Evolutionary conservation across 2,797 vertebrate genomes (phyloP).

Genomic region (Pseudochirops cupreus): DNA sequence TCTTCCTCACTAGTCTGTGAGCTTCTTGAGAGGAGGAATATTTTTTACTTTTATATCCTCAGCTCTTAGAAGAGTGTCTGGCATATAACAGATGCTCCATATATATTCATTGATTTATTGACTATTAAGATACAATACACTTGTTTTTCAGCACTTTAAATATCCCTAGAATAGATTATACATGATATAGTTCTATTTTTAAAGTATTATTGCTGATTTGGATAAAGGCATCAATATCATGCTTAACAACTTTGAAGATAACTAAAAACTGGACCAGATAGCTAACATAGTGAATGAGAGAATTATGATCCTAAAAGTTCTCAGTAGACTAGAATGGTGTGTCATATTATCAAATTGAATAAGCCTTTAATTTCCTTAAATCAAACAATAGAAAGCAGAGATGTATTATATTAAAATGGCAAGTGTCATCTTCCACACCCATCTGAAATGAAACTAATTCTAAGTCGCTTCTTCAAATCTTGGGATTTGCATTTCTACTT

Average conservation of each 20-base stretch:
- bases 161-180: neutral
- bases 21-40: neutral
- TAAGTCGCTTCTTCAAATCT: neutral
- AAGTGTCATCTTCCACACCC: neutral
- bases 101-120: too few species aligned
- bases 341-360: neutral
- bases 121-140: neutral
- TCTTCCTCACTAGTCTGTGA: neutral
- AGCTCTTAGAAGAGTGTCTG: too few species aligned
- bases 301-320: neutral
- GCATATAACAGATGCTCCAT: too few species aligned
- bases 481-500: neutral
- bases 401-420: neutral
- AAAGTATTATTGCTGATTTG: neutral
- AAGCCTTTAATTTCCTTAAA: neutral
- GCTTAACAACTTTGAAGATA: neutral
- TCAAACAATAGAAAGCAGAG: neutral
- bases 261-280: neutral
- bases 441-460: neutral
- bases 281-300: neutral
- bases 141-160: neutral
- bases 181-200: neutral
- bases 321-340: neutral
- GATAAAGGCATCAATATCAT: neutral
- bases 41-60: neutral